Base-by-base conservation (phyloP, 2,113 vertebrate species). In the Protomyctophum bolini region DNA sequence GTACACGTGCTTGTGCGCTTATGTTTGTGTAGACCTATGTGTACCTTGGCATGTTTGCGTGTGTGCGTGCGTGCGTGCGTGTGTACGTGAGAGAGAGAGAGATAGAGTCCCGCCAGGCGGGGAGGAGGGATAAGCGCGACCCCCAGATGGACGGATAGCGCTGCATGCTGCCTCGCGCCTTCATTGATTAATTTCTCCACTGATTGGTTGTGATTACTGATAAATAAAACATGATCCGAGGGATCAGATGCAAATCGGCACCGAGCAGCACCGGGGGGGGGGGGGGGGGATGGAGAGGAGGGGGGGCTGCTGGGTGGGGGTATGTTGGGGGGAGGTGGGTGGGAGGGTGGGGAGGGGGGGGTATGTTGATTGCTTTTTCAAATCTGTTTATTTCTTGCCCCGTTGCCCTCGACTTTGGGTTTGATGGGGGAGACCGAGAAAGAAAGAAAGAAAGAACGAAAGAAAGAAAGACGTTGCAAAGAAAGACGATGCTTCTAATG, bases 111-210 rank as follows among this genome's bases (percentile, higher is more conserved):
- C 71, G 73, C 77, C 75, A 70, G n/a, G n/a, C n/a, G 73, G 76
- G 83, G 85, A 86, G 79, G 83, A 70, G 79, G 81, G 79, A 83
- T 80, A 84, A 89, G 85, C 59, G 63, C 70, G 83, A 87, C 94
- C 95, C 95, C 95, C 96, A 97, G 95, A 97, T 97, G 96, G 96
- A 90, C 83, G 74, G 90, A 93, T 92, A 95, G 91, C 87, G 77
- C 87, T 95, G 93, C 90, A n/a, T 73, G 79, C 93, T 4, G 33
- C 2, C 80, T 93, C 58, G 77, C n/a, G n/a, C 92, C 94, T 95
- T 92, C 92, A 93, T 92, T 95, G 95, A 94, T 94, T 92, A 91
- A 94, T 96, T 94, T 94, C 86, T 91, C 93, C 91, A 91, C 93
- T 94, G 93, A 96, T 95, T 94, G 95, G 94, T 95, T 92, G 93